These are phyloP conservation scores for Drosophila rellima DNA, from an alignment of 2,888 invertebrate genomes.

Conservation along the genomic window DNA sequence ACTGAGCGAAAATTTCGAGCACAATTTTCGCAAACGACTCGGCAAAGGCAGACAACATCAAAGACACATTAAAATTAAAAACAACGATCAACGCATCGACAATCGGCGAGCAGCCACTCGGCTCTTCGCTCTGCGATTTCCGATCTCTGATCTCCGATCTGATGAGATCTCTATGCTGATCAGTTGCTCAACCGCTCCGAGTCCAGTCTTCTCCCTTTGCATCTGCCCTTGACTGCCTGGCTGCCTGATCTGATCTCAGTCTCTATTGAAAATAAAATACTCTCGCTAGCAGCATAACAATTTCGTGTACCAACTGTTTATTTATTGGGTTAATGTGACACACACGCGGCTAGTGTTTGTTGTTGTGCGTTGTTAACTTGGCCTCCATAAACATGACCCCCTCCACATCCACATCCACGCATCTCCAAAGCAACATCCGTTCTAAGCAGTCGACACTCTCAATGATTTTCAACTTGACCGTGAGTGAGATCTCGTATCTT, in stretches of 20 bases:
- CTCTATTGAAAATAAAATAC: slow-evolving; percentile 45
- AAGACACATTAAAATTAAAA: slow-evolving; percentile 73
- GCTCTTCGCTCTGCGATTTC: slow-evolving; percentile 31
- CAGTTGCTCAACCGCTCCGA: slow-evolving; percentile 2
- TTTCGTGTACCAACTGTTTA: slow-evolving; percentile 41
- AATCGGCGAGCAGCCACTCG: slow-evolving; percentile 54
- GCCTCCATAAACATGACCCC: slow-evolving; percentile 58
- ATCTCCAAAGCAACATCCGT: slow-evolving; percentile 45
- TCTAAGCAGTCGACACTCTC: slow-evolving; percentile 56
- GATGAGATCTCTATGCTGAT: slow-evolving; percentile 11
- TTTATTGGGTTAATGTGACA: slow-evolving; percentile 82
- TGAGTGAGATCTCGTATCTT: slow-evolving; percentile 49
- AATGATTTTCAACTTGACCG: slow-evolving; percentile 81
- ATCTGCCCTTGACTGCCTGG: slow-evolving; percentile 70
- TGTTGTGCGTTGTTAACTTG: slow-evolving; percentile 28
- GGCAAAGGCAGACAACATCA: slow-evolving; percentile 64
- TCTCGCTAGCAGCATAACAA: slow-evolving; percentile 24
- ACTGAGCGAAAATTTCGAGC: slow-evolving; percentile 71
- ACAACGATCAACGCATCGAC: slow-evolving; percentile 64
- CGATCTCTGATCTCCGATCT: slow-evolving; percentile 6
- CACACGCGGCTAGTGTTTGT: slow-evolving; percentile 47
- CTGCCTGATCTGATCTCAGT: slow-evolving; percentile 15
- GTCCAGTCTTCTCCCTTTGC: slow-evolving; percentile 22
- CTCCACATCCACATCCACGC: slow-evolving; percentile 8
- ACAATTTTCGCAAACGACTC: slow-evolving; percentile 59